Base-by-base conservation (phyloP, 2,113 vertebrate species). In the Thymallus thymallus region DNA sequence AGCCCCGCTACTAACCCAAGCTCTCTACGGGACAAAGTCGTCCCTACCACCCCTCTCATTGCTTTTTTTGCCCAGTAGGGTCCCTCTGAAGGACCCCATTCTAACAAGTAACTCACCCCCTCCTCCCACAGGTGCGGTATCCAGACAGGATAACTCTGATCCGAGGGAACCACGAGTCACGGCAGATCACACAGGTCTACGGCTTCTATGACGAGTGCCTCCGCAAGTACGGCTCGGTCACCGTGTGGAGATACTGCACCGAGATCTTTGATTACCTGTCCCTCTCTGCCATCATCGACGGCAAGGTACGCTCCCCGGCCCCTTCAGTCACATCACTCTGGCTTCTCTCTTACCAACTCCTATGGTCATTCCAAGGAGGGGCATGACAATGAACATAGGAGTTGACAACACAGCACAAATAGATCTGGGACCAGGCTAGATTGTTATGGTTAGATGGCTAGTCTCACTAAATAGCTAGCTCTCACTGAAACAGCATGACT, bases 261-360 rank as follows among this genome's bases (percentile, higher is more conserved):
- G 96, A 98, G 92, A 98, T 97, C 84, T 98, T 98, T 1, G 96
- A 98, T 92, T 98, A 98, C 93, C 91, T 98, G 84, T 97, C 96
- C 74, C 94, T 98, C 62, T 98, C 97, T 0, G 97, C 97, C 72
- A 98, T 98, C 82, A 98, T 98, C 0, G 96, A 98, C 41, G 96
- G 97, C 79, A 98, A 98, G 95, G 96, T 98, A 63, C 3, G 16
- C 48, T 51, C 48, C 13, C 26, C 12, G 63, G 3, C 32, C 66
- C 3, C 14, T 45, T 41, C 9, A 6, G 20, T 46, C n/a, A 23
- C 12, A 18, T 68, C 35, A 24, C 6, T 24, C 20, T 68, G 26
- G 26, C 18, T 18, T 22, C 2, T 67, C 20, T 22, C 5, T 41
- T 41, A 4, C 16, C 48, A 51, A 51, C 48, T 41, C 35, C 9